Conservation (phyloP, 2,888 invertebrate genomes). For the Hypercompe scribonia region DNA sequence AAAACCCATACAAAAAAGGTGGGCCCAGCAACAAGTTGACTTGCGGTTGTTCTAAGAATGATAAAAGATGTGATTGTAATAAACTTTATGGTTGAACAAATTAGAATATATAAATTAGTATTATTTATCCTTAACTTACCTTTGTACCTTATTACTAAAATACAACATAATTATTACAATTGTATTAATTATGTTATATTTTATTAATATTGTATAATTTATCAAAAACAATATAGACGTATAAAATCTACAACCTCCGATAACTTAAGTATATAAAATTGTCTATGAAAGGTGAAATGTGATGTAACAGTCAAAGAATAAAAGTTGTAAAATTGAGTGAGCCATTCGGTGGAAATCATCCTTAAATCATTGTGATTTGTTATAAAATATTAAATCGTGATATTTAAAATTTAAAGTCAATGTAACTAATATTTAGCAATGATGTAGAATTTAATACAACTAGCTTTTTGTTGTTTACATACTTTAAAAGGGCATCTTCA, state of each 20-base stretch:
- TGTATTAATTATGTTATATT: too few species aligned
- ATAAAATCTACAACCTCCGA: not conserved
- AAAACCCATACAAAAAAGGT: conserved; percentile 17
- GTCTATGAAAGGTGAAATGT: not conserved
- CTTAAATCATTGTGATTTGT: too few species aligned
- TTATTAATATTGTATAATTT: too few species aligned
- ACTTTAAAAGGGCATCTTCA: too few species aligned
- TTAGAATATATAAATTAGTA: not conserved
- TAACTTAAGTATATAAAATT: not conserved
- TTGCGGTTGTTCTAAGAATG: conserved; percentile 1
- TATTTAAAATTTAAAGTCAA: not conserved
- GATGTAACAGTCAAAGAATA: too few species aligned
- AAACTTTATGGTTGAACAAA: conserved; percentile 2
- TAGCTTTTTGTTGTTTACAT: too few species aligned
- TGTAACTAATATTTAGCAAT: too few species aligned
- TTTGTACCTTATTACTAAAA: not conserved
- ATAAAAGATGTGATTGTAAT: conserved; percentile 9
- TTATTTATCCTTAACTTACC: not conserved
- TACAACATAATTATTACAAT: not conserved
- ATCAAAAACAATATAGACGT: too few species aligned
- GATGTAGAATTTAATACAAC: too few species aligned
- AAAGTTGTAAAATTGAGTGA: too few species aligned
- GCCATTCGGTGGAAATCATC: too few species aligned
- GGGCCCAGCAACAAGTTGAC: conserved; percentile 35
- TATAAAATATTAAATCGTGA: not conserved